These are phyloP conservation scores for Microtus pennsylvanicus DNA, from an alignment of 2,113 vertebrate species.

Conservation along the genomic window DNA sequence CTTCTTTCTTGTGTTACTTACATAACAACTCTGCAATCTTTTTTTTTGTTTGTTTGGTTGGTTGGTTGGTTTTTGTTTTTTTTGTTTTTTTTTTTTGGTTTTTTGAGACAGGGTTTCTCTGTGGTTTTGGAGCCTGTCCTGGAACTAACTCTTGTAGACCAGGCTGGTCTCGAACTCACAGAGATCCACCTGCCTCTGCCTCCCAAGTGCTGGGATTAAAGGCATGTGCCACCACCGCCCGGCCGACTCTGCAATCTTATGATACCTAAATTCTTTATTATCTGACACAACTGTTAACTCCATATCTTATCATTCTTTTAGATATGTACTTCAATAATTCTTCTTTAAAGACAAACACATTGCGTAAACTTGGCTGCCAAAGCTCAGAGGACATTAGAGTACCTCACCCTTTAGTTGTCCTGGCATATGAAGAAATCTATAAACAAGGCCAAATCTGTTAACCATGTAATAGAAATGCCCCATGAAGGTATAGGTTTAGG, in stretches of 20 bases:
- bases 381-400: not conserved
- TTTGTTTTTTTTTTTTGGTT: too few relatives aligned
- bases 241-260: not conserved
- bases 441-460: not conserved
- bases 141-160: too few relatives aligned
- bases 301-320: not conserved
- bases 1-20: not conserved
- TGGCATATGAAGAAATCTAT: not conserved
- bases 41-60: too few relatives aligned
- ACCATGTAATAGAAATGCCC: not conserved
- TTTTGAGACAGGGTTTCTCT: too few relatives aligned
- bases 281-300: not conserved
- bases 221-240: too few relatives aligned
- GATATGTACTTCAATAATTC: not conserved
- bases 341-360: not conserved
- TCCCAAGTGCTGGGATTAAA: too few relatives aligned
- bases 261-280: not conserved
- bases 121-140: too few relatives aligned
- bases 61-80: too few relatives aligned
- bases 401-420: not conserved
- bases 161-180: too few relatives aligned
- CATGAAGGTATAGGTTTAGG: not conserved
- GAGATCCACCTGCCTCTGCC: too few relatives aligned
- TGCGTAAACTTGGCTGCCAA: not conserved
- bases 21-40: not conserved